Evolutionary conservation across 1,140 invertebrate species (phyloP).

Genomic region (Drosophila bipectinata): DNA sequence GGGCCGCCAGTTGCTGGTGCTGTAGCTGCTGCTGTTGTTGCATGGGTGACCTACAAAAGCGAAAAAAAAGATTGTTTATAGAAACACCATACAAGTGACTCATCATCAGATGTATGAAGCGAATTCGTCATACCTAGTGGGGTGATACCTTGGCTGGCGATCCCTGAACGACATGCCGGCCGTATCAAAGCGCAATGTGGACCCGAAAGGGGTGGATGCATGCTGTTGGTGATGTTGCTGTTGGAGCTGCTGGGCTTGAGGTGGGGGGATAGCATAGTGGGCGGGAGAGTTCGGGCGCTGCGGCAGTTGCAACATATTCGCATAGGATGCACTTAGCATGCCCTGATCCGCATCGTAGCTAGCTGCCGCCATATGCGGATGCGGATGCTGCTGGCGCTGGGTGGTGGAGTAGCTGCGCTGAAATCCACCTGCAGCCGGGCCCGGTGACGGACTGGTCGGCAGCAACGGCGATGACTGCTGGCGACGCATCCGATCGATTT

Average conservation of each 20-base stretch:
- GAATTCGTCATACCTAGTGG: constrained; percentile 36
- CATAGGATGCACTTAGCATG: constrained; percentile 62
- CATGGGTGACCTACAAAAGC: constrained; percentile 43
- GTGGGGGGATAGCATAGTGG: constrained; percentile 59
- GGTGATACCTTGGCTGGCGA: constrained; percentile 57
- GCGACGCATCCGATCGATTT: constrained; percentile 84
- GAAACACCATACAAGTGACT: not conserved
- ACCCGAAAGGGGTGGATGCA: constrained; percentile 42
- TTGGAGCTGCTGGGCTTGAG: constrained; percentile 46
- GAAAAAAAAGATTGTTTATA: not conserved
- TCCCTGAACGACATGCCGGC: constrained; percentile 49
- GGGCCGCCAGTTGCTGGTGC: constrained; percentile 43
- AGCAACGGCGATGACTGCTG: constrained; percentile 76
- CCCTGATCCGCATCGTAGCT: constrained; percentile 60
- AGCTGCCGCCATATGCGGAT: constrained; percentile 60
- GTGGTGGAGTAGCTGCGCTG: constrained; percentile 80
- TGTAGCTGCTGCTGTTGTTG: constrained; percentile 54
- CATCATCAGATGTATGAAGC: not conserved
- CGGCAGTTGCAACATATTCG: constrained; percentile 68
- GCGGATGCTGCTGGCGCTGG: constrained; percentile 73
- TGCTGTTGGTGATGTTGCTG: constrained; percentile 47
- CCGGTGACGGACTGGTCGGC: constrained; percentile 30
- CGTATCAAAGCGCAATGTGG: constrained; percentile 49
- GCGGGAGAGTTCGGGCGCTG: constrained; percentile 60
- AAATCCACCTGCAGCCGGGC: constrained; percentile 42